A percentile compares a stretch with the other conserved stretches of the same genome.
Conservation (phyloP, 1,140 invertebrate species). For the Paracyclopina nana region DNA sequence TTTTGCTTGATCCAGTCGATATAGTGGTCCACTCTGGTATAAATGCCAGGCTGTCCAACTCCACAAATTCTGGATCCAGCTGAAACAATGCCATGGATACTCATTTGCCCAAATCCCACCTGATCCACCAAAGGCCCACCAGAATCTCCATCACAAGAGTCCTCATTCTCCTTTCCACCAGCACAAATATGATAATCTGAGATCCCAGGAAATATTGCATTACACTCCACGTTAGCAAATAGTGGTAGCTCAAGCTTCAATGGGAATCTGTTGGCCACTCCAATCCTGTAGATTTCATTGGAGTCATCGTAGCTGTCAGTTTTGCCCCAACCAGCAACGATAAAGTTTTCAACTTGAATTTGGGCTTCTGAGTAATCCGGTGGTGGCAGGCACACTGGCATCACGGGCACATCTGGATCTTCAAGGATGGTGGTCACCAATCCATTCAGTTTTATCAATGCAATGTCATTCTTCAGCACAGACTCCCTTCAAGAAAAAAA, state of each 20-base stretch:
- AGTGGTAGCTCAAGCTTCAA: too few species aligned
- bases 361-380: too few species aligned
- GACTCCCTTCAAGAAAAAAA: not conserved
- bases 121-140: constrained; percentile 42
- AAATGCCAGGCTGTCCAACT: constrained; percentile 24
- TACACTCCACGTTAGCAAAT: too few species aligned
- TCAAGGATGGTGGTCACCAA: not conserved
- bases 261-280: too few species aligned
- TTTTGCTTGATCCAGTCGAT: constrained; percentile 28
- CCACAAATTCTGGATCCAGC: constrained; percentile 17
- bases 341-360: too few species aligned
- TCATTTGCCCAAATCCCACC: not conserved
- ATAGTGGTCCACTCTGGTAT: constrained; percentile 26
- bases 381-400: constrained; percentile 18
- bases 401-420: not conserved
- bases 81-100: not conserved
- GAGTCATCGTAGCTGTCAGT: too few species aligned
- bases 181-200: constrained; percentile 3
- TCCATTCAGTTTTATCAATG: not conserved
- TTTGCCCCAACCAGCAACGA: not conserved
- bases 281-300: too few species aligned
- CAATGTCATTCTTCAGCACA: not conserved
- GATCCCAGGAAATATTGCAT: too few species aligned
- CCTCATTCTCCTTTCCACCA: constrained; percentile 19
- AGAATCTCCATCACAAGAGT: constrained; percentile 47